phyloP scores from a whole-genome alignment of 2,888 invertebrate genomes.

The Synanthedon andrenaeformis region DNA sequence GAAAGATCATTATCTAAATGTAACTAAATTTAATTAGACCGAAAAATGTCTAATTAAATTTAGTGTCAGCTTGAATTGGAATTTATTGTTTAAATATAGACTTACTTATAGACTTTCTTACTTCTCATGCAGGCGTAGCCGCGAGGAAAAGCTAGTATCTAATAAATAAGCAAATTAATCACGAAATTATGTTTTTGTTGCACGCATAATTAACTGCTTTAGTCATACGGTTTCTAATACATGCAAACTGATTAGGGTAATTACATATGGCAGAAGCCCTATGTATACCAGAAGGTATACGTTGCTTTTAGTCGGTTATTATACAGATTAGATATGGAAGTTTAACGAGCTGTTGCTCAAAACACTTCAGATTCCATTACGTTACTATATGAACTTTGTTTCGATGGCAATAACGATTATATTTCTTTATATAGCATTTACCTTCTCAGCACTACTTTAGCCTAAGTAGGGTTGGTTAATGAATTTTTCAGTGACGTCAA shows the following conservation, averaged over 20 bases:
- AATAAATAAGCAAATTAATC: too few species aligned
- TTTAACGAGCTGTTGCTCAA: slow-evolving; percentile 6
- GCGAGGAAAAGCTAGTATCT: too few species aligned
- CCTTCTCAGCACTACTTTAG: background rate
- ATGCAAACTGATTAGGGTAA: slow-evolving; percentile 1
- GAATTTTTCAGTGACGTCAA: background rate
- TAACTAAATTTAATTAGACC: too few species aligned
- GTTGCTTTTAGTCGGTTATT: slow-evolving; percentile 4
- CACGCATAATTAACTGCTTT: too few species aligned
- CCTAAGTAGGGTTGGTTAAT: background rate
- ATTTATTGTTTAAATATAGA: too few species aligned
- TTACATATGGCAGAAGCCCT: slow-evolving; percentile 8
- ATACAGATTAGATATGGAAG: slow-evolving; percentile 6
- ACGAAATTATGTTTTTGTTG: too few species aligned
- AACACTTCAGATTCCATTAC: background rate
- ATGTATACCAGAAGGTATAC: too few species aligned
- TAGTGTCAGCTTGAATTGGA: too few species aligned
- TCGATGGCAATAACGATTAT: background rate
- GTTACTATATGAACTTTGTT: background rate
- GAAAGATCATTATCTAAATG: too few species aligned
- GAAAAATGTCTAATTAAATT: too few species aligned
- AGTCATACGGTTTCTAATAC: background rate
- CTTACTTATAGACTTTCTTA: too few species aligned
- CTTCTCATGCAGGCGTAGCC: too few species aligned
- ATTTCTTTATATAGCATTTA: background rate